Evolutionary conservation across 92 coral and sea anemone genomes (phyloP), one percentile per base, ranked within the genome.

Genomic region (Epizoanthus scotinus): DNA sequence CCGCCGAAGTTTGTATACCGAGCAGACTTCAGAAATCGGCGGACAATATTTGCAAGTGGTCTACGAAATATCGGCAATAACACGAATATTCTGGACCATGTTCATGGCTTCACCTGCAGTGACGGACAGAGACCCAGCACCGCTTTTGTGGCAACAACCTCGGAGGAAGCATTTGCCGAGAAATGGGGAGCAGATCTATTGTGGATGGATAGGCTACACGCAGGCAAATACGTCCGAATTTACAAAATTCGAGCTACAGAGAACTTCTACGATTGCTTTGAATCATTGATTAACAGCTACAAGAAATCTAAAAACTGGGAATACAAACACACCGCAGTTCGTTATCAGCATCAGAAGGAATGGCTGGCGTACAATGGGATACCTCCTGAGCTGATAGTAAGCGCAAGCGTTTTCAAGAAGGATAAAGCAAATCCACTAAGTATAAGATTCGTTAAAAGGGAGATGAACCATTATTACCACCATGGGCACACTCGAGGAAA

Each of bases 301-400:
- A 44, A 10, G 50, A 44, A 44, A 8, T 8, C 50, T 44, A 42
- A 9, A 42, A 9, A 61, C 66, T 24, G 1, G 0, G 3, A 6
- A 0, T 62, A 62, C 24, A 62, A 25, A 20, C 0, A 21, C 18
- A 21, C 34, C 34, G 67, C 67, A 0, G 1, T 1, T 8, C 8
- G 8, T 21, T 20, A 24, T 6, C 67, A 62, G 67, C 3, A 22
- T 7, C 36, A 62, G 29, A 24, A 8, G 18, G 67, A 62, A 62
- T 62, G 67, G 67, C 67, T 62, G 31, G 67, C 67, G 15, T 21
- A 62, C 36, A 27, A 62, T 7, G 67, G 67, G 25, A 25, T 62
- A 17, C 6, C 34, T 2, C 17, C 67, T 28, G 36, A 62, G 24
- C 17, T 62, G 67, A 62, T 62, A 1, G 67, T 10, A 25, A 62